A percentile compares a stretch with the other conserved stretches of the same genome.
Conservation (phyloP, 2,797 vertebrate genomes). For the Lutjanus campechanus region DNA sequence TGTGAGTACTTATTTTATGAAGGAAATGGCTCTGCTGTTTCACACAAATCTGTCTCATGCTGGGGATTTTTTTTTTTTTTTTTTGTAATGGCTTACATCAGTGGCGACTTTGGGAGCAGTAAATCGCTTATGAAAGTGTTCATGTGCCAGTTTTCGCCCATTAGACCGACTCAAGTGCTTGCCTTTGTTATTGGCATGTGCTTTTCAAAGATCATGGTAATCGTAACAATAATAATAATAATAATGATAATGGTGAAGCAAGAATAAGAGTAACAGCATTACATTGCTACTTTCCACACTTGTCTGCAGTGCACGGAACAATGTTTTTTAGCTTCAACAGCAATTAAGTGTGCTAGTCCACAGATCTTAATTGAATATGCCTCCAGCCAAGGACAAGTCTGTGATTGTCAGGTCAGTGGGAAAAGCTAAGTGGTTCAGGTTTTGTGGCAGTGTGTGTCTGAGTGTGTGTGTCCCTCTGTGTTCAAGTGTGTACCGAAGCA, state of each 20-base stretch:
- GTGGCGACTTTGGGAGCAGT: conserved; percentile 35
- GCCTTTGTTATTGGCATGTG: conserved; percentile 13
- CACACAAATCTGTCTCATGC: conserved; percentile 49
- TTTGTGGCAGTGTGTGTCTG: neutral
- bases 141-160: conserved; percentile 19
- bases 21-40: conserved; percentile 35
- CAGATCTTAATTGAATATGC: conserved; percentile 33
- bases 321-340: neutral
- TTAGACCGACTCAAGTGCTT: conserved; percentile 17
- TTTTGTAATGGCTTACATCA: conserved; percentile 40
- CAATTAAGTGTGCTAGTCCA: conserved; percentile 20
- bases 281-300: neutral
- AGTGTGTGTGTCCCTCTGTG: neutral
- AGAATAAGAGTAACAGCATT: neutral
- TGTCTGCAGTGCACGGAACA: too few species aligned
- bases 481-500: neutral
- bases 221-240: neutral
- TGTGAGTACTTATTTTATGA: conserved; percentile 37
- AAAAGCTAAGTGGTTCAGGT: conserved; percentile 13
- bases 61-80: conserved; percentile 31
- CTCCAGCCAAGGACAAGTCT: neutral
- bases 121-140: conserved; percentile 31
- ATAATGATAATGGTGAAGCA: neutral
- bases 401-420: conserved; percentile 15
- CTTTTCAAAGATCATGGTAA: conserved; percentile 6